phyloP scores from a whole-genome alignment of 2,113 vertebrate genomes.

The Tychaedon coryphoeus region DNA sequence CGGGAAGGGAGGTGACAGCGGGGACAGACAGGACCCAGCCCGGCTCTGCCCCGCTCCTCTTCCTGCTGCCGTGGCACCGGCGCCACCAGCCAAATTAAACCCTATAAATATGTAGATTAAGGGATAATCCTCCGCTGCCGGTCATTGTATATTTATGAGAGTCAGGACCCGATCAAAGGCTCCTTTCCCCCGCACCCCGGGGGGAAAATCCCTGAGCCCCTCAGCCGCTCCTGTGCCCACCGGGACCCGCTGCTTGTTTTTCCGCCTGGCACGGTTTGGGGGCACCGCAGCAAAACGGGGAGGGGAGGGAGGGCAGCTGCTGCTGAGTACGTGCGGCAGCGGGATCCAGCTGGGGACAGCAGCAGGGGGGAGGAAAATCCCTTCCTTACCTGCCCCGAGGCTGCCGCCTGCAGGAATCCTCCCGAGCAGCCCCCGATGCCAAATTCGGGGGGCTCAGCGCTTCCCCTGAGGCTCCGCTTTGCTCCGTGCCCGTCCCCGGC shows the following conservation, averaged over 20 bases:
- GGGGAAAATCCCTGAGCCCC: background rate
- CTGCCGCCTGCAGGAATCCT: background rate
- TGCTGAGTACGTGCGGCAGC: background rate
- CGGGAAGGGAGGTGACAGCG: background rate
- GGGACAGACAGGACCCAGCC: background rate
- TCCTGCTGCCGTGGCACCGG: background rate
- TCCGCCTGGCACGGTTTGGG: background rate
- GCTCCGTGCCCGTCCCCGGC: background rate
- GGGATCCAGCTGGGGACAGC: rapidly evolving
- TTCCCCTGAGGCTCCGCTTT: background rate
- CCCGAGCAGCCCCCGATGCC: background rate
- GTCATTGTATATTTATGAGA: background rate
- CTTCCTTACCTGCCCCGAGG: constrained; percentile 3
- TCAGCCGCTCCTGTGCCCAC: background rate
- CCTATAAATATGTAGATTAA: background rate
- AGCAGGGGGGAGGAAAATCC: background rate
- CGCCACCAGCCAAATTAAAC: background rate
- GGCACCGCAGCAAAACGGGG: rapidly evolving
- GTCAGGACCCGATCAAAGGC: background rate
- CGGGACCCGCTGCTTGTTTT: background rate
- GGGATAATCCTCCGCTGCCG: background rate
- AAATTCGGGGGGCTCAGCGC: background rate
- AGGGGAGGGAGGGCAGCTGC: background rate
- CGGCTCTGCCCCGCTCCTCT: background rate
- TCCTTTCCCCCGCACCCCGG: rapidly evolving